phyloP scores from a whole-genome alignment of 2,797 vertebrate species.

The Eidolon dupreanum region DNA sequence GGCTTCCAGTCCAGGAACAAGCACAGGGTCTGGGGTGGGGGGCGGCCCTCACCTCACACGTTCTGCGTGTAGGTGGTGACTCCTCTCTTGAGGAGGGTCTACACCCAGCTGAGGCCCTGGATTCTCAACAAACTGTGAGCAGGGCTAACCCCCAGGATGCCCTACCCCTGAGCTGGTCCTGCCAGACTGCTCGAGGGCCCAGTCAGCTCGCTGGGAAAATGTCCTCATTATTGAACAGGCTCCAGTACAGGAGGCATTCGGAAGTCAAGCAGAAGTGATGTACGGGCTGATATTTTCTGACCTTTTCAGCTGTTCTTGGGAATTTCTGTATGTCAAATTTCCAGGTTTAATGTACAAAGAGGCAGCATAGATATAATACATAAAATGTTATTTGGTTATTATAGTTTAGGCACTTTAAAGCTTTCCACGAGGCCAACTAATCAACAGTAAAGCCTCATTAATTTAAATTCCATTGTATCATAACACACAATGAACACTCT shows the following conservation, averaged over 20 bases:
- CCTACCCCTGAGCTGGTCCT: background rate
- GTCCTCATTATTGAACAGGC: background rate
- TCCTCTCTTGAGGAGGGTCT: background rate
- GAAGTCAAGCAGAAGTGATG: background rate
- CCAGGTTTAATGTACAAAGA: background rate
- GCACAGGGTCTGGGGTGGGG: rapidly evolving
- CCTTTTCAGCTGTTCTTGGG: background rate
- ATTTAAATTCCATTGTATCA: background rate
- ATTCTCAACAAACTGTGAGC: background rate
- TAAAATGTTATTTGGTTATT: background rate
- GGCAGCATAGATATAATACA: background rate
- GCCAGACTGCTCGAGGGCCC: background rate
- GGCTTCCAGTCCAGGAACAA: background rate
- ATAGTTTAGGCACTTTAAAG: background rate
- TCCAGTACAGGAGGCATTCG: rapidly evolving
- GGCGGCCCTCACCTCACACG: too few relatives aligned
- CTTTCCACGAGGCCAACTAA: background rate
- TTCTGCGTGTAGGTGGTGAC: background rate
- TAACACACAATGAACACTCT: background rate
- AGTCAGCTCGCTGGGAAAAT: background rate
- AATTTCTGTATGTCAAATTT: background rate
- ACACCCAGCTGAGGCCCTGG: background rate
- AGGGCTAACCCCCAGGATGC: background rate
- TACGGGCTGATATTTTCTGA: background rate
- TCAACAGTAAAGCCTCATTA: background rate